These are phyloP conservation scores for Himantopus leucocephalus DNA, from an alignment of 2,113 vertebrate species.

Conservation along the genomic window DNA sequence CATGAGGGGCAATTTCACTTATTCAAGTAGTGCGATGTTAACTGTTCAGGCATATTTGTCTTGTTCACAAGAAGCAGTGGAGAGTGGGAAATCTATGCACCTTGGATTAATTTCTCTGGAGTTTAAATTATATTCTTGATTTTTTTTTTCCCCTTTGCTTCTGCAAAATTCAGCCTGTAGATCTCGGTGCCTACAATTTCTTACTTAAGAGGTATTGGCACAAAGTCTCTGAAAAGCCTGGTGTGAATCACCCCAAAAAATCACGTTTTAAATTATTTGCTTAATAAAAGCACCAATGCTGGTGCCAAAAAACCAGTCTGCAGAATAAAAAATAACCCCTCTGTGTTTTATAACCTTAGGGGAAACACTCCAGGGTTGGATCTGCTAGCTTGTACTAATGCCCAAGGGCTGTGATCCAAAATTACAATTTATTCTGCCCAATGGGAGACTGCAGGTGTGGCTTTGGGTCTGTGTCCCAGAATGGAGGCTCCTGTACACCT, in stretches of 20 bases:
- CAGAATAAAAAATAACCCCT: not conserved
- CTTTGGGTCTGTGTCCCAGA: not conserved
- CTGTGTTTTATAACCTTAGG: not conserved
- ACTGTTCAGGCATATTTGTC: not conserved
- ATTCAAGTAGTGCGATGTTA: not conserved
- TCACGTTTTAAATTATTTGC: not conserved
- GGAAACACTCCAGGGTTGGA: not conserved
- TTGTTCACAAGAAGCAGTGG: not conserved
- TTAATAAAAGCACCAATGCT: not conserved
- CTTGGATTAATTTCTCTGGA: slow-evolving; percentile 18
- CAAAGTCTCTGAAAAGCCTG: not conserved
- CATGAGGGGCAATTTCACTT: not conserved
- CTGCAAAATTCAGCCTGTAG: not conserved
- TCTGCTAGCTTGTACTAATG: not conserved
- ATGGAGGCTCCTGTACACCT: not conserved
- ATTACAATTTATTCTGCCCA: not conserved
- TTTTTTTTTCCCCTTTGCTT: not conserved
- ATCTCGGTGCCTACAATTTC: not conserved
- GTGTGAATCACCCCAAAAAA: not conserved
- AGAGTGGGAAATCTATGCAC: not conserved
- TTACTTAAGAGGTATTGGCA: not conserved
- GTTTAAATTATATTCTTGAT: not conserved
- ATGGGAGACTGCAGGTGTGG: not conserved
- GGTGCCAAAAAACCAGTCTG: not conserved
- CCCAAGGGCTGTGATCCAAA: not conserved